Conservation (phyloP, 2,888 invertebrate species). For the Bembecia ichneumoniformis region DNA sequence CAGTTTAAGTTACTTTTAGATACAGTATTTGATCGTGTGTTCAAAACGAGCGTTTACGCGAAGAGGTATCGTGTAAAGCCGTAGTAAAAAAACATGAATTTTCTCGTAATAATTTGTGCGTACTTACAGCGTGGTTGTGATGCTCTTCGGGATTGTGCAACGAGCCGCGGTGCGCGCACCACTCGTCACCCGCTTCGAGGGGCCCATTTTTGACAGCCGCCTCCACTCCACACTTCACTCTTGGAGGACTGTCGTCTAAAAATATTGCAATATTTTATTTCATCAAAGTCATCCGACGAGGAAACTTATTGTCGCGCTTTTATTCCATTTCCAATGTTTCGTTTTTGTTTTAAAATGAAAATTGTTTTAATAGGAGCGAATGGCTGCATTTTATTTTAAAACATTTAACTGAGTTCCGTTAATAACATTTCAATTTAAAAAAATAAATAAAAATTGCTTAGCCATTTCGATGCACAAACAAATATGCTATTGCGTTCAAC, state of each 20-base stretch:
- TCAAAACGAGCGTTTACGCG: no score
- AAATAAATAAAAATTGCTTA: no score
- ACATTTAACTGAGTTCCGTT: no score
- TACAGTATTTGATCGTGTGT: no score
- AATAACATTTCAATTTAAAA: no score
- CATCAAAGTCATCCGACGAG: neutral
- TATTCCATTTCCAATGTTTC: no score
- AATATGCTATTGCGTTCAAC: no score
- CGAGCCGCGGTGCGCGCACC: slow-evolving; percentile 29
- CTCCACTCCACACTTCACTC: slow-evolving; percentile 35
- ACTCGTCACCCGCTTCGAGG: slow-evolving; percentile 38
- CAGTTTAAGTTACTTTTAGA: no score
- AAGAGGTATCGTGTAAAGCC: neutral
- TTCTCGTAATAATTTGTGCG: neutral
- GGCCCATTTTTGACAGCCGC: slow-evolving; percentile 45
- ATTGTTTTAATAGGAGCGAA: no score
- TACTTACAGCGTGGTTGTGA: slow-evolving; percentile 25
- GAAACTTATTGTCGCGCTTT: neutral
- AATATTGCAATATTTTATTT: neutral
- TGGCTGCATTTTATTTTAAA: no score
- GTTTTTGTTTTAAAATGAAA: no score
- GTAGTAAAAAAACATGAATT: neutral
- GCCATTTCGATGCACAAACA: no score
- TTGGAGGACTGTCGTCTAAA: slow-evolving; percentile 43
- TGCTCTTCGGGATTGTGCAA: slow-evolving; percentile 25